A percentile compares a stretch with the other conserved stretches of the same genome.
Evolutionary conservation across 1,140 invertebrate genomes (phyloP).

Genomic region (Drosophila lowei): DNA sequence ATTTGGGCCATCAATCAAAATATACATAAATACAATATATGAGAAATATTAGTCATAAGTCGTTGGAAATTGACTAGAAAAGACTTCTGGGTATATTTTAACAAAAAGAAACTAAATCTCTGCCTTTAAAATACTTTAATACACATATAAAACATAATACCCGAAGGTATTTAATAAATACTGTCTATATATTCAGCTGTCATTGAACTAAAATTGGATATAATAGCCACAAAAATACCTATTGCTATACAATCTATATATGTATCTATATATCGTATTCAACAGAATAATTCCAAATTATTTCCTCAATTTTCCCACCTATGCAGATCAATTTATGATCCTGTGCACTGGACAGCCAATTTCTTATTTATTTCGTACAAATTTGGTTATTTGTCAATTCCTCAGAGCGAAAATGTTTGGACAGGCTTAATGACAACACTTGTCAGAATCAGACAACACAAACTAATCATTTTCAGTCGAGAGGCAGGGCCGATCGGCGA

Average conservation of each 20-base stretch:
- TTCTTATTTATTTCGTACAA: constrained; percentile 20
- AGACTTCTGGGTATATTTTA: too few relatives aligned
- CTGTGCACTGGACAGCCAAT: neutral
- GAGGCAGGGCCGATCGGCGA: constrained; percentile 38
- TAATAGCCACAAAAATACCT: too few relatives aligned
- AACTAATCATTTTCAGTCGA: constrained; percentile 72
- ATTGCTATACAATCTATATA: too few relatives aligned
- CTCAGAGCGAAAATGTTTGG: constrained; percentile 71
- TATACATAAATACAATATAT: neutral
- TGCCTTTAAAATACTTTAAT: too few relatives aligned
- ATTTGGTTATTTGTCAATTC: constrained; percentile 62
- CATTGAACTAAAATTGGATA: too few relatives aligned
- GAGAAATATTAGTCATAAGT: too few relatives aligned
- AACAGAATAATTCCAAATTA: neutral
- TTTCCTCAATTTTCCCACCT: neutral
- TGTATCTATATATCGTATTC: too few relatives aligned
- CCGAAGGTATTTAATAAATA: too few relatives aligned
- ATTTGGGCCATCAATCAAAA: constrained; percentile 44
- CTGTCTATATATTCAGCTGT: too few relatives aligned
- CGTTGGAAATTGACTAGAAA: too few relatives aligned
- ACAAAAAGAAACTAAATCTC: too few relatives aligned
- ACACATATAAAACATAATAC: too few relatives aligned
- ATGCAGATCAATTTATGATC: neutral
- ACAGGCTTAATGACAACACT: constrained; percentile 74
- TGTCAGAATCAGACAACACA: constrained; percentile 75